These are phyloP conservation scores for Anoplopoma fimbria DNA, from an alignment of 2,113 vertebrate species.

Conservation along the genomic window DNA sequence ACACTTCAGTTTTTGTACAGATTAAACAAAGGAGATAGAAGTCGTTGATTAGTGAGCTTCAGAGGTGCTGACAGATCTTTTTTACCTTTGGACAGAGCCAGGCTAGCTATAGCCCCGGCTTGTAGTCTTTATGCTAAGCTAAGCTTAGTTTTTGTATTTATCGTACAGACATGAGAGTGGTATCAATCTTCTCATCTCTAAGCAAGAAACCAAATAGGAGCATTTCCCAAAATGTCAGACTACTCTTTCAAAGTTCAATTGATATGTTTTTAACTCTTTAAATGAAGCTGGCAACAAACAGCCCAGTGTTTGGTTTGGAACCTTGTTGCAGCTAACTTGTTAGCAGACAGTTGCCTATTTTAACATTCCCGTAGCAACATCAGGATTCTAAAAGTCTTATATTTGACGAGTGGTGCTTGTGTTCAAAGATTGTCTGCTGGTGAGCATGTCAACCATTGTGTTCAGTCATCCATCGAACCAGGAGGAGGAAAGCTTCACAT, in stretches of 20 bases:
- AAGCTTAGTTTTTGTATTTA: background rate
- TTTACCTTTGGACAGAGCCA: too few relatives aligned
- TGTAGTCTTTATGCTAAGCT: background rate
- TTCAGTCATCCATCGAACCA: background rate
- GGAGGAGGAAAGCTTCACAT: constrained; percentile 3
- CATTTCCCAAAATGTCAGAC: background rate
- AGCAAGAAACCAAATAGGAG: background rate
- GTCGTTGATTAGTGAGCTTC: background rate
- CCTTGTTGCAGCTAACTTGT: background rate
- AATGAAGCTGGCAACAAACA: background rate
- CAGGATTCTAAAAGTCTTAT: background rate
- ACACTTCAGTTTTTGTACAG: background rate
- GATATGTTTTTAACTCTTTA: background rate
- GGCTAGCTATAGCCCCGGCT: background rate
- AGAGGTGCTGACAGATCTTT: background rate
- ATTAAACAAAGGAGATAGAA: too few relatives aligned
- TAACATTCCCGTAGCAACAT: background rate
- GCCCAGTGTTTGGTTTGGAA: background rate
- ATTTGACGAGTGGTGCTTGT: background rate
- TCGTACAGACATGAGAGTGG: background rate
- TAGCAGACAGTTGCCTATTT: background rate
- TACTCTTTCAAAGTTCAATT: background rate
- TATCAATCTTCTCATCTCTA: background rate
- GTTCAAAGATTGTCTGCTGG: background rate
- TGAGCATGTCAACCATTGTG: background rate